Conservation (phyloP, 2,113 vertebrate species). For the Origma solitaria region DNA sequence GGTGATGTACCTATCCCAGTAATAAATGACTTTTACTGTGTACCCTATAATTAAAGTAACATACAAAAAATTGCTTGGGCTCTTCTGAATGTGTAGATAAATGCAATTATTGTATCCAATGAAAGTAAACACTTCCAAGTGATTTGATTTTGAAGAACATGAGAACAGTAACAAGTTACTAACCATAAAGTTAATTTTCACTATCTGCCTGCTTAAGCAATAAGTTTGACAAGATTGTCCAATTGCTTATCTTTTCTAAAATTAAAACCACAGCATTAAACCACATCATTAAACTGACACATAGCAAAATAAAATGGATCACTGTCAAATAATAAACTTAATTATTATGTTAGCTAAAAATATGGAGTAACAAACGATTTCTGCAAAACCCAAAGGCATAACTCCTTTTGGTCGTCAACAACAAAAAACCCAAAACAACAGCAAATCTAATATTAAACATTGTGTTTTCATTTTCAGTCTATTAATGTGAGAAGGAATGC, state of each 20-base stretch:
- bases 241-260: neutral
- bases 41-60: neutral
- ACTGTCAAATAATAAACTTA: neutral
- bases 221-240: neutral
- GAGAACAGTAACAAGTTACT: neutral
- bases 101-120: neutral
- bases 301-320: neutral
- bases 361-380: neutral
- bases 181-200: neutral
- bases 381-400: neutral
- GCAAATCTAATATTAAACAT: neutral
- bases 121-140: neutral
- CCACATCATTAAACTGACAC: neutral
- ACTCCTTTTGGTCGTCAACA: neutral
- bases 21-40: neutral
- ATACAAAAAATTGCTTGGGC: neutral
- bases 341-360: neutral
- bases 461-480: neutral
- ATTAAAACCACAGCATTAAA: neutral
- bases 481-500: neutral
- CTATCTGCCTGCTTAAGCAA: neutral
- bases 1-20: neutral
- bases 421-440: neutral
- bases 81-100: neutral
- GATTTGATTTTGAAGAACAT: neutral